These are phyloP conservation scores for Actias luna DNA, from an alignment of 2,888 invertebrate genomes.

Conservation along the genomic window DNA sequence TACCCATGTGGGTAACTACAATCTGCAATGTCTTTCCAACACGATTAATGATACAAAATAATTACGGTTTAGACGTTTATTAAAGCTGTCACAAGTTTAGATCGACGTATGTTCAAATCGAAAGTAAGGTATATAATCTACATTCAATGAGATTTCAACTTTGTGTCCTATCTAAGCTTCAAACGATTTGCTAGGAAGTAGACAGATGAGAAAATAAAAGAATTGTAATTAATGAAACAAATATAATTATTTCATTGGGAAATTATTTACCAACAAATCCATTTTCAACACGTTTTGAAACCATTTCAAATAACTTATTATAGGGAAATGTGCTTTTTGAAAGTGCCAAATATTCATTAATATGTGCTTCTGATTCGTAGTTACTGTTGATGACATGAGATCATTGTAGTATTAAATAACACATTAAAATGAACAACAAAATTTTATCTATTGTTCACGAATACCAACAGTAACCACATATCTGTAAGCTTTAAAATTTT, in stretches of 20 bases:
- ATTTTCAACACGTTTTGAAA: slow-evolving; percentile 81
- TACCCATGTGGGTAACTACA: too few relatives aligned
- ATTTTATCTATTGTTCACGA: slow-evolving; percentile 35
- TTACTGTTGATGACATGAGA: slow-evolving; percentile 65
- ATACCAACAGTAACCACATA: slow-evolving; percentile 50
- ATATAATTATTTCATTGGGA: slow-evolving; percentile 79
- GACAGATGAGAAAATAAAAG: slow-evolving; percentile 55
- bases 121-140: too few relatives aligned
- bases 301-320: slow-evolving; percentile 79
- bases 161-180: neutral
- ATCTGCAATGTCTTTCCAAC: too few relatives aligned
- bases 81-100: too few relatives aligned
- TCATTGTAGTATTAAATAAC: slow-evolving; percentile 62
- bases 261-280: slow-evolving; percentile 83
- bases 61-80: too few relatives aligned
- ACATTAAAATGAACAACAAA: slow-evolving; percentile 46
- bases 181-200: slow-evolving; percentile 2
- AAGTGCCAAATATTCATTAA: slow-evolving; percentile 80
- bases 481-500: slow-evolving; percentile 65
- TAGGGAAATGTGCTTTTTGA: slow-evolving; percentile 80
- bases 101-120: too few relatives aligned
- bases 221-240: slow-evolving; percentile 75
- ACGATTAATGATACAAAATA: too few relatives aligned
- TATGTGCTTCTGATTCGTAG: slow-evolving; percentile 60
- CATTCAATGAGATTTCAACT: neutral